Conservation (phyloP, 2,888 invertebrate genomes). For the Danaus chrysippus region DNA sequence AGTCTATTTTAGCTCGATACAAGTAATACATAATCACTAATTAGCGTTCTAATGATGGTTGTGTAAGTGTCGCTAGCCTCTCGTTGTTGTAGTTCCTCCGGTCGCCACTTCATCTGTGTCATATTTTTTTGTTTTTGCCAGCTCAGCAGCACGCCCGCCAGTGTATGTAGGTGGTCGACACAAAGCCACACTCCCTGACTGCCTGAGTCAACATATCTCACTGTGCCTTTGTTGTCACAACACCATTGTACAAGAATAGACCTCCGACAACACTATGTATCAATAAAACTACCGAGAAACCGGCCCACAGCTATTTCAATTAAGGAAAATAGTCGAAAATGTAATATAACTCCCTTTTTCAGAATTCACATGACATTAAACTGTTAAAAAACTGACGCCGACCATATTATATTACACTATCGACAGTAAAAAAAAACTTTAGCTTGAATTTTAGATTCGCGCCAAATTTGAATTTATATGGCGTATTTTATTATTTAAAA, state of each 20-base stretch:
- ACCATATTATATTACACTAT: neutral
- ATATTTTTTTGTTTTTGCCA: slow-evolving; percentile 54
- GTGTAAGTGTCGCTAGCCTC: slow-evolving; percentile 44
- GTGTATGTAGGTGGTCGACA: slow-evolving; percentile 68
- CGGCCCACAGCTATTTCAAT: neutral
- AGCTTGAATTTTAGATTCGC: slow-evolving; percentile 53
- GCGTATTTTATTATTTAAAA: slow-evolving; percentile 47
- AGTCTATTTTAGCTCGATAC: no score
- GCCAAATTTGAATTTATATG: slow-evolving; percentile 57
- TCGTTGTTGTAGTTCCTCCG: slow-evolving; percentile 23
- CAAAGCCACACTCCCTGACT: slow-evolving; percentile 39
- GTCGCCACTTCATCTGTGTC: slow-evolving; percentile 30
- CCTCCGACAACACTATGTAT: slow-evolving; percentile 40
- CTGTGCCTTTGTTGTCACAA: slow-evolving; percentile 61
- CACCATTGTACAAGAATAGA: slow-evolving; percentile 52
- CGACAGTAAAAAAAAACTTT: slow-evolving; percentile 33
- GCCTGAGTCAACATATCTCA: slow-evolving; percentile 45
- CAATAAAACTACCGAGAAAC: neutral
- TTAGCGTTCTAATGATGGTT: no score
- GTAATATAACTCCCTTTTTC: neutral
- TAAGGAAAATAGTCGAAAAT: neutral
- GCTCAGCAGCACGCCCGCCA: slow-evolving; percentile 43
- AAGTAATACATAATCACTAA: no score
- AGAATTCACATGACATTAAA: neutral
- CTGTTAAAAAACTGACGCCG: neutral